Base-by-base conservation (phyloP, 1,140 invertebrate species). In the Calephelis nemesis region DNA sequence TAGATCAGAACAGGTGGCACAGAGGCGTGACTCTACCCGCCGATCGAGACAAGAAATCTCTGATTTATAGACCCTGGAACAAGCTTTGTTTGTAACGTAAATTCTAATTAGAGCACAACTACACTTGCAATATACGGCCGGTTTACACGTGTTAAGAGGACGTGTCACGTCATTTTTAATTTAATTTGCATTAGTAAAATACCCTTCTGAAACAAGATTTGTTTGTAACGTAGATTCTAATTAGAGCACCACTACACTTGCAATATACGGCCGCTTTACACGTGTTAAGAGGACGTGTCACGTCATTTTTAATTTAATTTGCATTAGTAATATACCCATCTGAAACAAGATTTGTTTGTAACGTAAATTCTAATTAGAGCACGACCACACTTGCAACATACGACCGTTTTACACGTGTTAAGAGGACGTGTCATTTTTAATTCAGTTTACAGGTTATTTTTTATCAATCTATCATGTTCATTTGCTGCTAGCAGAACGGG, bases 341-440 rank as follows among this genome's bases (percentile, higher is more conserved):
- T 15, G 64, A 19, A 54, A 60, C 54, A 39, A 39, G 49, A 50
- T 66, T 66, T 60, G 65, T 66, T 52, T 65, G 49, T 65, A 65
- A 52, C 63, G 64, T 19, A 66, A 66, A 66, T 66, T 58, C 58
- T 66, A 66, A 66, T 66, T 66, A 66, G 65, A 49, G 63, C 63
- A 65, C 65, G 45, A 50, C 42, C 7, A 58, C 63, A 30, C 39
- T 47, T 66, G 45, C 65, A 40, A 47, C 40, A 54, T 66, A 66
- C 49, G 52, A 39, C 49, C 7, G 42, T n/a, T 30, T 58, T 45
- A 66, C 52, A 54, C 50, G 52, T 60, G 65, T 54, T 58, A 60
- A 60, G 54, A 40, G 11, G 30, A 11, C 30, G 19, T 30, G 30
- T 60, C 54, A 39, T 40, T 39, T 58, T 39, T 7, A 60, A 60